A percentile compares a stretch with the other conserved stretches of the same genome.
Evolutionary conservation across 2,888 invertebrate genomes (phyloP).

Genomic region (Ophion ventricosus): DNA sequence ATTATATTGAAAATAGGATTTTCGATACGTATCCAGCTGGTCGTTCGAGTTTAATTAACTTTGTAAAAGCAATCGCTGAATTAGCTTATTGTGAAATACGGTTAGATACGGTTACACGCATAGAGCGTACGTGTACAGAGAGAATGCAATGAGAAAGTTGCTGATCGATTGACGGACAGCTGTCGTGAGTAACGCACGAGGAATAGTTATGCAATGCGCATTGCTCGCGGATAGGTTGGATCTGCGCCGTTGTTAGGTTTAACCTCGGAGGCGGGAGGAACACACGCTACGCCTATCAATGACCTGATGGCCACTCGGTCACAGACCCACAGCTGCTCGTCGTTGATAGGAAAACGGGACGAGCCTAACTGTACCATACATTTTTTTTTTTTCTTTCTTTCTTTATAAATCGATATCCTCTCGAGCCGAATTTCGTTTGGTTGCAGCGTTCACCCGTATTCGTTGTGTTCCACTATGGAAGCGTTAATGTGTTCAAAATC

Average conservation of each 20-base stretch:
- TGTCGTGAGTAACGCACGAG: slow-evolving; percentile 55
- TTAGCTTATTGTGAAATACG: not conserved
- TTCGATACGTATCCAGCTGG: too few species aligned
- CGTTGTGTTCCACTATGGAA: not conserved
- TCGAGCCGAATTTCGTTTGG: slow-evolving; percentile 2
- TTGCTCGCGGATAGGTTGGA: slow-evolving; percentile 38
- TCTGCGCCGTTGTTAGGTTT: slow-evolving; percentile 44
- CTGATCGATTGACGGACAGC: slow-evolving; percentile 60
- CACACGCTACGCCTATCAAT: slow-evolving; percentile 52
- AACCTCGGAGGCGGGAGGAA: slow-evolving; percentile 36
- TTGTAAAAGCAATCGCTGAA: too few species aligned
- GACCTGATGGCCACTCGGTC: slow-evolving; percentile 59
- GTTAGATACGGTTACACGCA: not conserved
- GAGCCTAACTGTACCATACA: not conserved
- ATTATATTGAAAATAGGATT: too few species aligned
- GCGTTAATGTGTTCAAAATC: not conserved
- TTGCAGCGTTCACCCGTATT: not conserved
- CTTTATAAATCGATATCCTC: slow-evolving; percentile 23
- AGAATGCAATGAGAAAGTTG: slow-evolving; percentile 5
- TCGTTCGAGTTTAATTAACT: too few species aligned
- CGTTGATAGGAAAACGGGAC: slow-evolving; percentile 1
- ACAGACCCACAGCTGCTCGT: slow-evolving; percentile 52
- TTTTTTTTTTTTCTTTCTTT: slow-evolving; percentile 19
- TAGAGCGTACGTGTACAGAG: not conserved
- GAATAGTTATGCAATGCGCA: slow-evolving; percentile 60